These are phyloP conservation scores for Oreochromis spilurus DNA, from an alignment of 2,113 vertebrate species.

Conservation along the genomic window DNA sequence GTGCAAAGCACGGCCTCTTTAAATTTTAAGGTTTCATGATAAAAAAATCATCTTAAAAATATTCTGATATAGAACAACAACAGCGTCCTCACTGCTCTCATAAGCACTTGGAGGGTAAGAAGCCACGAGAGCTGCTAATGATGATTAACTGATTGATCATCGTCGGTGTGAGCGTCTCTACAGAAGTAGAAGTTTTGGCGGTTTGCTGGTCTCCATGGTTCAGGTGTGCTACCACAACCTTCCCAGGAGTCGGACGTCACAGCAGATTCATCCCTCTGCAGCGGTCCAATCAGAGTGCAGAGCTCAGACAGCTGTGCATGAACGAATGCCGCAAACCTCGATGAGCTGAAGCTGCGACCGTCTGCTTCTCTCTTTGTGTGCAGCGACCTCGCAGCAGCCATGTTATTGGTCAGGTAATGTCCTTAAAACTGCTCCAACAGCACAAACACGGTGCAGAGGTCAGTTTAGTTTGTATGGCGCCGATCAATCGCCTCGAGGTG, in stretches of 20 bases:
- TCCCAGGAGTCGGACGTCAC: neutral
- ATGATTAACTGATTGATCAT: neutral
- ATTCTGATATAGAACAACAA: neutral
- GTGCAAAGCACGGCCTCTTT: no score
- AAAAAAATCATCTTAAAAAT: neutral
- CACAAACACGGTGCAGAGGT: neutral
- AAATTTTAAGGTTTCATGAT: no score
- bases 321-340: neutral
- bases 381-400: neutral
- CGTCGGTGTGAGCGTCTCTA: neutral
- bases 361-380: rapidly evolving
- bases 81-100: neutral
- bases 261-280: neutral
- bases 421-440: neutral
- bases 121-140: neutral
- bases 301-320: neutral
- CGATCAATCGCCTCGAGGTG: neutral
- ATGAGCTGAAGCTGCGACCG: neutral
- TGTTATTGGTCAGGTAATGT: neutral
- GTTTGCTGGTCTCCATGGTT: neutral
- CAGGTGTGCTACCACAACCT: neutral
- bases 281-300: neutral
- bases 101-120: neutral
- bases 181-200: neutral
- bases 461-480: neutral